Percentiles rank a stretch among this genome's conserved stretches.
Conservation (phyloP, 2,888 invertebrate genomes). For the Boloria selene region DNA sequence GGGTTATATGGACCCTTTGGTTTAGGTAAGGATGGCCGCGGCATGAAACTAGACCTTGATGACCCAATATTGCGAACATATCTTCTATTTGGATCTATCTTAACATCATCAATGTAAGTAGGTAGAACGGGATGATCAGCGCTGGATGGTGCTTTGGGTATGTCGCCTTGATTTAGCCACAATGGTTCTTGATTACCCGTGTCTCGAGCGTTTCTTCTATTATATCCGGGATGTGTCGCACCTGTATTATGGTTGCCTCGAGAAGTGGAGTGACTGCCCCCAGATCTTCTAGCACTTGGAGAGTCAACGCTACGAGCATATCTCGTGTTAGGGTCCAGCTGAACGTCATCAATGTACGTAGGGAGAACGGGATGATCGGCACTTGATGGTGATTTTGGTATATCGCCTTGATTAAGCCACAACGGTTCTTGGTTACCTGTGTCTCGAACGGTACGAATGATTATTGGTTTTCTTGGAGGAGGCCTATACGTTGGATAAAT, state of each 20-base stretch:
- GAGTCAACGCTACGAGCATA: conserved; percentile 50
- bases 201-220: conserved; percentile 52
- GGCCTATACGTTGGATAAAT: conserved; percentile 48
- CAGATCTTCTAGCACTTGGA: conserved; percentile 49
- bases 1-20: conserved; percentile 9
- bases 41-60: conserved; percentile 22
- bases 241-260: conserved; percentile 49
- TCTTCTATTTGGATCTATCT: conserved; percentile 26
- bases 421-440: conserved; percentile 42
- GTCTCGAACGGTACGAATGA: conserved; percentile 46
- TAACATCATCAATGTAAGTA: conserved; percentile 31
- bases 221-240: conserved; percentile 55
- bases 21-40: conserved; percentile 2
- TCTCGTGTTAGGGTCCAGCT: conserved; percentile 47
- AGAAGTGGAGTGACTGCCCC: conserved; percentile 47
- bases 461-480: conserved; percentile 38
- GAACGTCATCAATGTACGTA: conserved; percentile 48
- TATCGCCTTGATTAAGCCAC: conserved; percentile 45
- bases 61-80: conserved; percentile 28
- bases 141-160: conserved; percentile 41
- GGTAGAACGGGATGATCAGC: conserved; percentile 27
- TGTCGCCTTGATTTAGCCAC: conserved; percentile 42
- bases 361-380: conserved; percentile 48
- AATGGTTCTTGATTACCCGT: conserved; percentile 35
- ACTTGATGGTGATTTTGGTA: conserved; percentile 44